Conservation (phyloP, 2,113 vertebrate genomes). For the Engraulis encrasicolus region DNA sequence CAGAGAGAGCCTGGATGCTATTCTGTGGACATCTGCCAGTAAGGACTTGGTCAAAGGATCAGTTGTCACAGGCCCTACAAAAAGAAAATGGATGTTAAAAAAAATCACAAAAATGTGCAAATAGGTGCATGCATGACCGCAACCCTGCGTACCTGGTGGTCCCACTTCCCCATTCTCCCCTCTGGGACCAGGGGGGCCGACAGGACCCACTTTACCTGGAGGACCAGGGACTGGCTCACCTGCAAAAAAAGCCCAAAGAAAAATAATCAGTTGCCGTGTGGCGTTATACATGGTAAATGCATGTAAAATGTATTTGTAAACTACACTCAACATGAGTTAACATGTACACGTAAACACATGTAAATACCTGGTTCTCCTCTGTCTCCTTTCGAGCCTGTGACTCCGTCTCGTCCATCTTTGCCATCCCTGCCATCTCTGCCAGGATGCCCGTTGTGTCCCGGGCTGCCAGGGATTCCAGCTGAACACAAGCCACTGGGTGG, state of each 20-base stretch:
- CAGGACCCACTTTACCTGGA: conserved; percentile 43
- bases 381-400: conserved; percentile 38
- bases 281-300: too few species aligned
- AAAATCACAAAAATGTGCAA: too few species aligned
- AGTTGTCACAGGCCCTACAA: background rate
- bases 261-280: background rate
- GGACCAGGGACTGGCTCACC: too few species aligned
- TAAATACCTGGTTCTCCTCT: conserved; percentile 45
- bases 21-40: conserved; percentile 12
- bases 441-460: conserved; percentile 39
- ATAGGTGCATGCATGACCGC: too few species aligned
- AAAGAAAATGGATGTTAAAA: too few species aligned
- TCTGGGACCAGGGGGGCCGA: conserved; percentile 1
- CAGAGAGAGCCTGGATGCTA: background rate
- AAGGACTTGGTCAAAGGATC: background rate
- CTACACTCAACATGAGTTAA: too few species aligned
- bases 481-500: conserved; percentile 30
- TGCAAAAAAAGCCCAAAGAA: background rate
- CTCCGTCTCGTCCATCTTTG: conserved; percentile 35
- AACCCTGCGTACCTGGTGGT: conserved; percentile 26
- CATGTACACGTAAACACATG: background rate
- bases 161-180: too few species aligned
- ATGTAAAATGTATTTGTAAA: too few species aligned
- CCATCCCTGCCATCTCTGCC: conserved; percentile 41
- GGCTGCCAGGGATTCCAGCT: conserved; percentile 40